These are phyloP conservation scores for Holacanthella duospinosa DNA, from an alignment of 2,888 invertebrate genomes.

Conservation along the genomic window DNA sequence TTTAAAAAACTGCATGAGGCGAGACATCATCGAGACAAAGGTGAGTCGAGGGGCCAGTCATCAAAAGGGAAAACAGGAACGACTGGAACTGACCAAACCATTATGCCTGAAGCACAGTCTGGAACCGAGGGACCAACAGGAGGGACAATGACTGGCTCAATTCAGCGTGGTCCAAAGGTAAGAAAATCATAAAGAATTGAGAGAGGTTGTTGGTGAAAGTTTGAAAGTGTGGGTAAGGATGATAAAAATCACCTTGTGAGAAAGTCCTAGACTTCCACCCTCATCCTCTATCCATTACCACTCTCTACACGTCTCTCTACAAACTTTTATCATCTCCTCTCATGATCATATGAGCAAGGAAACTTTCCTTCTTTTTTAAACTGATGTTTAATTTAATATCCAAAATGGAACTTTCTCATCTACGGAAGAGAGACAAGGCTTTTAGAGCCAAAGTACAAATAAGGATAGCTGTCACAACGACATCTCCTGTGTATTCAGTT, in stretches of 20 bases:
- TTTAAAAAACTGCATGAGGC: conserved; percentile 38
- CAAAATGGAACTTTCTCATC: background rate
- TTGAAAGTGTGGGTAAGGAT: too few species aligned
- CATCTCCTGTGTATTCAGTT: too few species aligned
- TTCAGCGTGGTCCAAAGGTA: conserved; percentile 31
- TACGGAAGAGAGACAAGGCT: background rate
- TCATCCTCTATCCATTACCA: background rate
- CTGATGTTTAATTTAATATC: background rate
- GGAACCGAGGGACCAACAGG: conserved; percentile 19
- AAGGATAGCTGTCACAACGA: background rate
- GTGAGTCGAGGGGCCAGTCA: conserved; percentile 15
- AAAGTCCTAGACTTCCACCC: background rate
- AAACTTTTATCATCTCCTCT: background rate
- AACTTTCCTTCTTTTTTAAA: background rate
- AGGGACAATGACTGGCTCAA: conserved; percentile 19
- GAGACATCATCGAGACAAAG: conserved; percentile 32
- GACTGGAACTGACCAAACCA: conserved; percentile 5
- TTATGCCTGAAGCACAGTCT: conserved; percentile 7
- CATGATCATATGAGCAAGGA: too few species aligned
- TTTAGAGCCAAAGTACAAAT: background rate
- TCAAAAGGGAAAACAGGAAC: conserved; percentile 9
- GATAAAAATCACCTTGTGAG: too few species aligned
- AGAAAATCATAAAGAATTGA: too few species aligned
- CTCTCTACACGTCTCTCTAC: background rate
- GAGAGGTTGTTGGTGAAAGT: too few species aligned